These are phyloP conservation scores for Actinia equina DNA, from an alignment of 64 coral and sea anemone genomes.

Conservation along the genomic window DNA sequence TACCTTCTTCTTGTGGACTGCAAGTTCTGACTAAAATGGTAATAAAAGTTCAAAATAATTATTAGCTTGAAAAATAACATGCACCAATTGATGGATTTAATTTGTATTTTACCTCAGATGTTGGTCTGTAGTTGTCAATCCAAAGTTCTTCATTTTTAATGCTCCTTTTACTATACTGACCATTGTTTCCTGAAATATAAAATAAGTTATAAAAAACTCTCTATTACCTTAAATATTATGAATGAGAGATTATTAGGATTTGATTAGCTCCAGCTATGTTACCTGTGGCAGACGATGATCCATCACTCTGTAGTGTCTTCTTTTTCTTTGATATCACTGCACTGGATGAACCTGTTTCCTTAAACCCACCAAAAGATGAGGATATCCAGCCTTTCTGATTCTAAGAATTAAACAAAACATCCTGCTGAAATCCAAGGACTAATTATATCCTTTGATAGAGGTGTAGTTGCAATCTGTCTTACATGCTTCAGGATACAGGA, in stretches of 20 bases:
- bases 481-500: neutral
- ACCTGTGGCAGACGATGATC: neutral
- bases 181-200: neutral
- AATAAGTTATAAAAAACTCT: no score
- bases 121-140: conserved; percentile 82
- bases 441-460: neutral
- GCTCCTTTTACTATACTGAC: neutral
- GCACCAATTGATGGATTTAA: neutral
- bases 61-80: neutral
- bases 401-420: conserved; percentile 11
- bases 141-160: conserved; percentile 30
- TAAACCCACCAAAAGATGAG: conserved; percentile 72
- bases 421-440: neutral
- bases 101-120: conserved; percentile 55
- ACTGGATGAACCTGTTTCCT: neutral
- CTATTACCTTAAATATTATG: no score
- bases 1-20: conserved; percentile 95
- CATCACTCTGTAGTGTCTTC: neutral
- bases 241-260: no score
- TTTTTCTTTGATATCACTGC: conserved; percentile 34
- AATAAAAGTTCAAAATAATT: neutral
- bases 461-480: no score
- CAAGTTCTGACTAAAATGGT: conserved; percentile 73
- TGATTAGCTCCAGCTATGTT: neutral
- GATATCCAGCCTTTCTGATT: conserved; percentile 65